phyloP scores from a whole-genome alignment of 2,113 vertebrate genomes.

The Redunca redunca region DNA sequence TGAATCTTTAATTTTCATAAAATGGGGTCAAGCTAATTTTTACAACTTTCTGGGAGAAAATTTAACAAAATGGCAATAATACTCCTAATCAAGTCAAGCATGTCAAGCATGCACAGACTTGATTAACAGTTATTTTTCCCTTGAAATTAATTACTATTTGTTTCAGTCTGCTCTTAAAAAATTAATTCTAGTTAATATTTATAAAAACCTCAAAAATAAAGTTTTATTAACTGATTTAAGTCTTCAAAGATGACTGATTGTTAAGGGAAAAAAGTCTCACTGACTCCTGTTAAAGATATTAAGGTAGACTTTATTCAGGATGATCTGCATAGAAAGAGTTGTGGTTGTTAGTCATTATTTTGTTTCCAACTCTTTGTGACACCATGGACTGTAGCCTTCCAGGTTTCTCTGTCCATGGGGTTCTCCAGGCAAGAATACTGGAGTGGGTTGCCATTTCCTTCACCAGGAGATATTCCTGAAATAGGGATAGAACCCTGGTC shows the following conservation, averaged over 20 bases:
- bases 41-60: not conserved
- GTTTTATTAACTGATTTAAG: not conserved
- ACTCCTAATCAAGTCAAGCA: not conserved
- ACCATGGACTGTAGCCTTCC: not conserved
- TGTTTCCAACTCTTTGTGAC: not conserved
- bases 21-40: not conserved
- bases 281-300: not conserved
- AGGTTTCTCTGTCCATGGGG: not conserved
- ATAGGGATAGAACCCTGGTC: not conserved
- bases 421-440: not conserved
- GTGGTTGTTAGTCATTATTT: not conserved
- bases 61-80: not conserved
- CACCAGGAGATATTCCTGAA: not conserved
- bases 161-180: not conserved
- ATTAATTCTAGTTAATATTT: not conserved
- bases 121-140: not conserved
- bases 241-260: not conserved
- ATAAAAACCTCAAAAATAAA: not conserved
- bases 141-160: not conserved
- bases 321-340: not conserved
- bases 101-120: not conserved
- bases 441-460: not conserved
- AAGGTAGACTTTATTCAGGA: not conserved
- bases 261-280: not conserved
- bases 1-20: not conserved